Conservation (phyloP, 64 coral and sea anemone species). For the Porites lutea region DNA sequence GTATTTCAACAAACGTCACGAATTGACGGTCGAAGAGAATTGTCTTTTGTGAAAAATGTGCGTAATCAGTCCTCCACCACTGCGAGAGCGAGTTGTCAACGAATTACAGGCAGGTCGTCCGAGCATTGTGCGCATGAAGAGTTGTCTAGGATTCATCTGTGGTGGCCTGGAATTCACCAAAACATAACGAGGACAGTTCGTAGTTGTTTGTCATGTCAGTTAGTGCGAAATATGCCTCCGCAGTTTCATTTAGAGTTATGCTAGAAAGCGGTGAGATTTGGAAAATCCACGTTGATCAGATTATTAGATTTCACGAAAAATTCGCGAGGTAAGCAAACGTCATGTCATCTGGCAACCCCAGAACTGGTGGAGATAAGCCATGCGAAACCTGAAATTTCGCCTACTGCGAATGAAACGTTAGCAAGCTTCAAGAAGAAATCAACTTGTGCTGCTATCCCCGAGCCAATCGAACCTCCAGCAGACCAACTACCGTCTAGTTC, state of each 20-base stretch:
- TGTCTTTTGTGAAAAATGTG: conserved; percentile 62
- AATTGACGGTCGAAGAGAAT: conserved; percentile 50
- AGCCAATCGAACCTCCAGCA: too few species aligned
- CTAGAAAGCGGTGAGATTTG: conserved; percentile 37
- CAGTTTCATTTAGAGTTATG: conserved; percentile 62
- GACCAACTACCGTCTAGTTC: too few species aligned
- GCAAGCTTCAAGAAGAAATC: too few species aligned
- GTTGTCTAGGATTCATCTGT: conserved; percentile 37
- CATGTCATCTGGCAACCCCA: conserved; percentile 9
- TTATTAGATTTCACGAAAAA: neutral
- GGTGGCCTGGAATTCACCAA: conserved; percentile 51
- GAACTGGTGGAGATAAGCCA: neutral
- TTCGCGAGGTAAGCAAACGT: conserved; percentile 17
- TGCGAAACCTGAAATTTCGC: conserved; percentile 6
- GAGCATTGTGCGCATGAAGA: conserved; percentile 56
- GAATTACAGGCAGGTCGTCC: conserved; percentile 48
- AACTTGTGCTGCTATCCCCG: too few species aligned
- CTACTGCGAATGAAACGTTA: too few species aligned
- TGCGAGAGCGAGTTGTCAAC: conserved; percentile 38
- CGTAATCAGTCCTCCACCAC: conserved; percentile 36
- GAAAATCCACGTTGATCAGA: conserved; percentile 46
- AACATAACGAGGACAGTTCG: neutral
- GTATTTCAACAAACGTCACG: conserved; percentile 64
- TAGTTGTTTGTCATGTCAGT: conserved; percentile 22
- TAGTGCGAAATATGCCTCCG: conserved; percentile 39